Evolutionary conservation across 2,113 vertebrate species (phyloP).

Genomic region (Entomyzon cyanotis): DNA sequence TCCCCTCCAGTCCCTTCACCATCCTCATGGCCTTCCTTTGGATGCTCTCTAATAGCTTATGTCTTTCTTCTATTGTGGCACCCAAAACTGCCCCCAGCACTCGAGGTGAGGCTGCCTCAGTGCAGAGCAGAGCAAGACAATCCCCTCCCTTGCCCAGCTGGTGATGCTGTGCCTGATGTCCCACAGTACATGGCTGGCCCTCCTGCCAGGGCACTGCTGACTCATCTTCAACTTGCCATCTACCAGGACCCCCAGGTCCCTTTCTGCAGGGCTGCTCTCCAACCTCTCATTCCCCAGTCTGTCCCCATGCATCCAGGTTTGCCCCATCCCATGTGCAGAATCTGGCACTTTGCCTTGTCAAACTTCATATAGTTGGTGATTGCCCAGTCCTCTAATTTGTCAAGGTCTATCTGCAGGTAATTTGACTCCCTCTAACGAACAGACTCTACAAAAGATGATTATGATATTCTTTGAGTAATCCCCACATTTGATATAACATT

Average conservation of each 20-base stretch:
- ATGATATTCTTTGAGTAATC: not conserved
- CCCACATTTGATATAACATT: not conserved
- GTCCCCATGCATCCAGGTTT: not conserved
- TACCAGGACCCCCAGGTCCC: too few relatives aligned
- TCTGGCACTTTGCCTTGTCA: too few relatives aligned
- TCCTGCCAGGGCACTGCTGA: not conserved
- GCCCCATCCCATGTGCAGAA: not conserved
- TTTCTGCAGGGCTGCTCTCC: not conserved
- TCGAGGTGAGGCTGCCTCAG: rapidly evolving
- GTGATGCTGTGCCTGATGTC: rapidly evolving
- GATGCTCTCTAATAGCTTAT: not conserved
- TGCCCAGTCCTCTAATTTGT: not conserved
- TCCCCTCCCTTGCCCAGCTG: rapidly evolving
- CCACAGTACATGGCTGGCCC: rapidly evolving
- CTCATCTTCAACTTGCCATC: rapidly evolving
- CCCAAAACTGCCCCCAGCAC: rapidly evolving
- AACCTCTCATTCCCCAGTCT: not conserved
- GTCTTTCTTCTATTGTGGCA: not conserved
- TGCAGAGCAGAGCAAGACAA: not conserved
- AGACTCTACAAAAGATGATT: not conserved
- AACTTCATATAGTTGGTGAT: not conserved
- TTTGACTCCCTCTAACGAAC: not conserved
- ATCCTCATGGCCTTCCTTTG: not conserved
- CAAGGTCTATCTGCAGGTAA: not conserved
- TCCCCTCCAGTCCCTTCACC: not conserved